Evolutionary conservation across 2,797 vertebrate genomes (phyloP), one percentile per base, ranked within the genome.

Genomic region (Urophycis tenuis): DNA sequence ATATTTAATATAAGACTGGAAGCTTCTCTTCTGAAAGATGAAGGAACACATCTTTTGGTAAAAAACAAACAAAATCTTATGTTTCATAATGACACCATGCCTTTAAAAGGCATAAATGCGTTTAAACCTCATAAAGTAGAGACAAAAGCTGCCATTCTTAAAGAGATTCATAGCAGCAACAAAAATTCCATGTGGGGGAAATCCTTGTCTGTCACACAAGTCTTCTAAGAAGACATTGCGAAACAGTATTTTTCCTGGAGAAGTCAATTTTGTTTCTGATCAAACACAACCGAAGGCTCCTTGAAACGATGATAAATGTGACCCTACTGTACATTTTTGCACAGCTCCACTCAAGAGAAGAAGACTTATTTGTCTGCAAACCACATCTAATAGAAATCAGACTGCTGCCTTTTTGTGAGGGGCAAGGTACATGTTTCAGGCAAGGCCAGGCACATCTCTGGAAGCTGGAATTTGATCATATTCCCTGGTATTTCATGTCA

Each of bases 401-500:
- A 67, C 74, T 64, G 72, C 77, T 71, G 64, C 80, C 45, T 53
- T 77, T 77, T 76, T 82, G 77, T 81, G 72, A 73, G 82, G 82
- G 81, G 84, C 74, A 78, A 79, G 82, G 72, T 82, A 87, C 64
- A 60, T 73, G 32, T 85, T 86, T 84, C 85, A 90, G 90, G 89
- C 92, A 91, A 88, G 92, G 91, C 89, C 88, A 86, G 91, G 83
- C 91, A 91, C 88, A 92, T 91, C 90, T 90, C 88, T 89, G 83
- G 41, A 81, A 80, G 85, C 87, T 82, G 90, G 91, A 91, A 92
- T 92, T 85, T 94, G 91, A 93, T 94, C 92, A 90, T 89, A 92
- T 92, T 93, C 90, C 91, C 89, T 84, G 84, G 87, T 83, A 88
- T 87, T 90, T 91, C 89, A 90, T 81, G 84, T 91, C 87, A 87